Evolutionary conservation across 2,888 invertebrate genomes (phyloP), one percentile per base, ranked within the genome.

Genomic region (Drosophila tripunctata): DNA sequence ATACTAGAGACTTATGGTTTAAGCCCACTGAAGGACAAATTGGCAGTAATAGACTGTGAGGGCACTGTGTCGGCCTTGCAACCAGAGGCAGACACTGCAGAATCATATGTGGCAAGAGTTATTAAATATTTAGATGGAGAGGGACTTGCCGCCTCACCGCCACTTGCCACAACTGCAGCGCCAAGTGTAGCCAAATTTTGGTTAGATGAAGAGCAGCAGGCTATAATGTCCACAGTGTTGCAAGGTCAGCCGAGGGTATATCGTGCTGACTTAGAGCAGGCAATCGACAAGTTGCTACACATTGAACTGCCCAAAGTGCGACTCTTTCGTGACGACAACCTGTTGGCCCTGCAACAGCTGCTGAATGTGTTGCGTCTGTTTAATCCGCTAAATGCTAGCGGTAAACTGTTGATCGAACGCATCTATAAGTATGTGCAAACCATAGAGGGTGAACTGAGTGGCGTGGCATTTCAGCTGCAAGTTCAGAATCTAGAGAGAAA

Each of bases 191-290:
- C 6, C 0, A 21, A 19, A 0, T 33, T 38, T 4, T 8, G 27
- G 0, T 2, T 66, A 3, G 66, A 68, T 6, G 61, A 60, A 3
- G 87, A 76, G 7, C 63, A 70, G 3, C 27, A 35, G 4, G 55
- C 61, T 0, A 71, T 87, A 1, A 27, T 87, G 0, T 15, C 43
- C 0, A 45, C 62, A 0, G 87, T 81, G 0, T 35, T 67, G 0
- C 51, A 36, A 1, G 48, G 35, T 0, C 21, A 30, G 4, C 54
- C 36, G 0, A 54, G 51, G 19, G 45, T 71, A 2, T 81, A 74
- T 35, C 78, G 71, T 0, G 87, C 87, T 1, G 80, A 81, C 93
- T 60, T 98, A 95, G 94, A 98, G 96, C 91, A 92, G 93, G 27
- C 92, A 96, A 51, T 97, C 95, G 0, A 92, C 92, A 14, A 94